These are phyloP conservation scores for Drosophila athabasca DNA, from an alignment of 1,140 invertebrate genomes.

Conservation along the genomic window DNA sequence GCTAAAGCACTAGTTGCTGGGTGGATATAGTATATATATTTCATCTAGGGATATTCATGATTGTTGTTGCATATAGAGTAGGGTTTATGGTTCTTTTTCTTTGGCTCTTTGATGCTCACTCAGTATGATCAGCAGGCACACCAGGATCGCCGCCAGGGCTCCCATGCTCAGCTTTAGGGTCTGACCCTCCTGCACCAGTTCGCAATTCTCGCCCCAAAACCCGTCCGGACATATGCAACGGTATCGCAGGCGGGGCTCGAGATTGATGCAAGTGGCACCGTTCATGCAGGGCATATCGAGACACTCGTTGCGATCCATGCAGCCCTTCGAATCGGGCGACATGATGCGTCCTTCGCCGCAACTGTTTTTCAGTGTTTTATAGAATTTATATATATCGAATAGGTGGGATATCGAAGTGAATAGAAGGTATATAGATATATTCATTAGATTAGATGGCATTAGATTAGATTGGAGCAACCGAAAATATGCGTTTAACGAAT, in stretches of 20 bases:
- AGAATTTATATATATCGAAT: slow-evolving; percentile 1
- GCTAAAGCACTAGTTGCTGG: slow-evolving; percentile 65
- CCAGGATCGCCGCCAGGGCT: slow-evolving; percentile 95
- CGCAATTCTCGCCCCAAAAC: slow-evolving; percentile 97
- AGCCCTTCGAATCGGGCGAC: slow-evolving; percentile 94
- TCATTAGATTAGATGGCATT: slow-evolving; percentile 33
- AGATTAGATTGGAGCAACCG: slow-evolving; percentile 30
- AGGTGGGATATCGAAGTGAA: background rate
- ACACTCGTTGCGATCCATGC: slow-evolving; percentile 97
- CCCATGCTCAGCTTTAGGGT: slow-evolving; percentile 96
- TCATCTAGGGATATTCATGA: too few species aligned
- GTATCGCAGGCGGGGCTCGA: slow-evolving; percentile 92
- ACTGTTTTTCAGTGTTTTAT: slow-evolving; percentile 84
- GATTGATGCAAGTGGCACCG: slow-evolving; percentile 94
- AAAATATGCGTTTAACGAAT: slow-evolving; percentile 34
- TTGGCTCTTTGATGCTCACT: slow-evolving; percentile 87
- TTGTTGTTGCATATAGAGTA: slow-evolving; percentile 49
- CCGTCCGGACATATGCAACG: slow-evolving; percentile 94
- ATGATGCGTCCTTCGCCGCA: slow-evolving; percentile 95
- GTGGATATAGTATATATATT: too few species aligned
- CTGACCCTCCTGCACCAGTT: slow-evolving; percentile 95
- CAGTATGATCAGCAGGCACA: slow-evolving; percentile 96
- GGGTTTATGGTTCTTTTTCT: slow-evolving; percentile 2
- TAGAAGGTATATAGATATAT: slow-evolving; percentile 1
- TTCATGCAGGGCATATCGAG: slow-evolving; percentile 95